Evolutionary conservation across 2,113 vertebrate species (phyloP).

Genomic region (Microtus ochrogaster): DNA sequence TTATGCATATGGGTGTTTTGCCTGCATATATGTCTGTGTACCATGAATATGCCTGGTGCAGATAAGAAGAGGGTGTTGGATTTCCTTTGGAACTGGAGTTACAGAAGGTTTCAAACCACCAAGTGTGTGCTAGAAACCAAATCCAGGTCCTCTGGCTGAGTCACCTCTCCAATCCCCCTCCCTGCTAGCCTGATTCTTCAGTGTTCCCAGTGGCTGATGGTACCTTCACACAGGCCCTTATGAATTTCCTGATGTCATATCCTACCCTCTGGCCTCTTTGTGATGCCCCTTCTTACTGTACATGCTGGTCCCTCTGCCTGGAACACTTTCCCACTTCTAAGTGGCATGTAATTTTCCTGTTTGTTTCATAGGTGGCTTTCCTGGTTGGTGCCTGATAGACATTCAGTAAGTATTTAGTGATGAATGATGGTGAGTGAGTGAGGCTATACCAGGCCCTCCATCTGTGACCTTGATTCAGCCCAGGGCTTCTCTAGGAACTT

Average conservation of each 20-base stretch:
- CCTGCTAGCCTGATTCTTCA: background rate
- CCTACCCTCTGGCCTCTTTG: background rate
- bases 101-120: background rate
- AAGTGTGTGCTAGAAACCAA: background rate
- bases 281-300: background rate
- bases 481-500: background rate
- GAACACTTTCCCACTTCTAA: background rate
- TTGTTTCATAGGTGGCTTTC: slow-evolving; percentile 5
- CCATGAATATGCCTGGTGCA: background rate
- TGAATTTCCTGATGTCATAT: background rate
- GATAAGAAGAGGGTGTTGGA: background rate
- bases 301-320: background rate
- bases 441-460: background rate
- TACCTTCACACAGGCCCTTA: background rate
- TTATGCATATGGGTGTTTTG: background rate
- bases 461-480: background rate
- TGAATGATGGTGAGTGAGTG: background rate
- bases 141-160: background rate
- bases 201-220: background rate
- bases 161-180: background rate
- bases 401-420: slow-evolving; percentile 26
- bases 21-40: background rate
- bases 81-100: background rate
- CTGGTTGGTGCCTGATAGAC: background rate
- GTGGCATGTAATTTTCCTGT: background rate